These are phyloP conservation scores for Salticus scenicus DNA, from an alignment of 2,888 invertebrate genomes.

Conservation along the genomic window DNA sequence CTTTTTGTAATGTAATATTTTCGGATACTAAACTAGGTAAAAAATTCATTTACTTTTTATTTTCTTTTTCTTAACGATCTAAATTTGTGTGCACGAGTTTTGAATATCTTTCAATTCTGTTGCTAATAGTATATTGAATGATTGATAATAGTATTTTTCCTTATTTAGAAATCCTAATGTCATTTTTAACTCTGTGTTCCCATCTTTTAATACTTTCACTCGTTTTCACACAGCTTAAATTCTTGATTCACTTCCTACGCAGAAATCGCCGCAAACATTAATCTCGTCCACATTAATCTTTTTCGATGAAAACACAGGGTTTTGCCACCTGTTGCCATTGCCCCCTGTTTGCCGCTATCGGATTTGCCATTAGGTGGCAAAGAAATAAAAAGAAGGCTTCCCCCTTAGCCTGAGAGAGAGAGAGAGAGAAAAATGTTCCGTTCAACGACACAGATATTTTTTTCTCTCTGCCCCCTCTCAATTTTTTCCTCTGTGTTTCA, in stretches of 20 bases:
- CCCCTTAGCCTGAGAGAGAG: conserved; percentile 15
- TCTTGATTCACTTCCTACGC: conserved; percentile 33
- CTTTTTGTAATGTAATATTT: too few species aligned
- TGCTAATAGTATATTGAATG: too few species aligned
- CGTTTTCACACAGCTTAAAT: background rate
- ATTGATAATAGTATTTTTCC: too few species aligned
- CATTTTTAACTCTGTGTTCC: too few species aligned
- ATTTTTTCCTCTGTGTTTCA: conserved; percentile 15
- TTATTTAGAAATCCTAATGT: too few species aligned
- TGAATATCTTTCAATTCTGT: too few species aligned
- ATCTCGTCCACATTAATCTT: conserved; percentile 69
- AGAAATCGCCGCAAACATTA: conserved; percentile 69
- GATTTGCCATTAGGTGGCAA: conserved; percentile 66
- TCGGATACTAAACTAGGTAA: too few species aligned
- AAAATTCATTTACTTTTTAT: too few species aligned
- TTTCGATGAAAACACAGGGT: conserved; percentile 68
- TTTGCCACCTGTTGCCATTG: conserved; percentile 60
- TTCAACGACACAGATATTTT: conserved; percentile 47
- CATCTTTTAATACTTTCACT: too few species aligned
- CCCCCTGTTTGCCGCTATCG: conserved; percentile 59
- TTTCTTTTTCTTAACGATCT: too few species aligned
- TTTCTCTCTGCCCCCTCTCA: background rate
- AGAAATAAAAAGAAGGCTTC: background rate
- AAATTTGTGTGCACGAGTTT: too few species aligned
- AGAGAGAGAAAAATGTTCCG: conserved; percentile 31